Conservation (phyloP, 2,797 vertebrate species). For the Parotocinclus haroldoi region DNA sequence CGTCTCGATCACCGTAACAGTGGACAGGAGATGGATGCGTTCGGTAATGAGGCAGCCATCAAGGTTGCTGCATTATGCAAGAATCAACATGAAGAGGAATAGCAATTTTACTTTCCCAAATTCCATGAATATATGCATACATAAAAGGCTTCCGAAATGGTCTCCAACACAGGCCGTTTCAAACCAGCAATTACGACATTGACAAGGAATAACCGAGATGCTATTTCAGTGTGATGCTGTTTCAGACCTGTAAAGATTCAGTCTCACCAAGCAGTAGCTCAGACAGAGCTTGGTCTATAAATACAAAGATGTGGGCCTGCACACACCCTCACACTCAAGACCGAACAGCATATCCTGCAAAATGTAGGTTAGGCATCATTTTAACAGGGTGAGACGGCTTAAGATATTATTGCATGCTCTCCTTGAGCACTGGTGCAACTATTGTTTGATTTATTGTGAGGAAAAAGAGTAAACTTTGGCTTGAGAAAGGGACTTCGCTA, state of each 20-base stretch:
- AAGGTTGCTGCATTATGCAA: conserved; percentile 43
- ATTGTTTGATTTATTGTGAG: no score
- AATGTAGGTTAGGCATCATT: no score
- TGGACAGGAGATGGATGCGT: conserved; percentile 21
- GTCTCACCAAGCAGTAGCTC: not conserved
- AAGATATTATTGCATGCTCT: no score
- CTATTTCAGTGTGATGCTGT: conserved; percentile 12
- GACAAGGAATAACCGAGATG: conserved; percentile 11
- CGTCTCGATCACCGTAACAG: conserved; percentile 11
- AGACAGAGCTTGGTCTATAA: conserved; percentile 1
- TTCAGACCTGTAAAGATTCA: conserved; percentile 14
- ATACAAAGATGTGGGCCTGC: not conserved
- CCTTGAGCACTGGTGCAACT: no score
- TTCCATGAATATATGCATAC: conserved; percentile 52
- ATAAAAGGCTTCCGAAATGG: conserved; percentile 29
- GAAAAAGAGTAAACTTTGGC: no score
- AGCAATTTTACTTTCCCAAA: conserved; percentile 29
- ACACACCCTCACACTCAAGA: not conserved
- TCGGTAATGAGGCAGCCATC: conserved; percentile 27
- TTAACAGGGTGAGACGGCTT: no score
- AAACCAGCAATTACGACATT: conserved; percentile 16
- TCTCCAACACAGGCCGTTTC: conserved; percentile 31
- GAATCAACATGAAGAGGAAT: conserved; percentile 37
- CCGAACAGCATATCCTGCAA: no score
- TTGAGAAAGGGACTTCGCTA: no score